These are phyloP conservation scores for Capitulum mitella DNA, from an alignment of 2,888 invertebrate species.

Conservation along the genomic window DNA sequence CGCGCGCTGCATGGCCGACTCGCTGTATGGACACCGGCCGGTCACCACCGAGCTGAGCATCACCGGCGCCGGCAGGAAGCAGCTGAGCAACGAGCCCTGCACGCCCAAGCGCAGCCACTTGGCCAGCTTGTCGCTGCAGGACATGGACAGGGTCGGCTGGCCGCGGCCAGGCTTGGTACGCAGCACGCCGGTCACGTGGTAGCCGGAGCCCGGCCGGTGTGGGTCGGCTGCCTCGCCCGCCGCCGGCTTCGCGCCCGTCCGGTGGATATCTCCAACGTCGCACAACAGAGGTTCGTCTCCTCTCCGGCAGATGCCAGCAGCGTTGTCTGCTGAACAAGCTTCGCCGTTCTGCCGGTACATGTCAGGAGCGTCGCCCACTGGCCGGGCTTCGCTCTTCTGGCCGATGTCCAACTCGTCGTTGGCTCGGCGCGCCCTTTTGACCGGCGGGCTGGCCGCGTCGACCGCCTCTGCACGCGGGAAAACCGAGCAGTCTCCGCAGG, in stretches of 20 bases:
- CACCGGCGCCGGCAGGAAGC: constrained; percentile 59
- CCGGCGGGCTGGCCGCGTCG: neutral
- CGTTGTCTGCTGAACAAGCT: neutral
- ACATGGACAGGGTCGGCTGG: constrained; percentile 76
- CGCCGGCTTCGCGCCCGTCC: constrained; percentile 87
- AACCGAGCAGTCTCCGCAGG: constrained; percentile 91
- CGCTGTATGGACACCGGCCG: constrained; percentile 58
- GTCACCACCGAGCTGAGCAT: constrained; percentile 63
- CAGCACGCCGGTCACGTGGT: constrained; percentile 61
- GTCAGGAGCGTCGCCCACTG: neutral
- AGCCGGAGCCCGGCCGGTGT: constrained; percentile 52
- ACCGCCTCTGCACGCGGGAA: constrained; percentile 46
- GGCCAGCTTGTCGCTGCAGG: constrained; percentile 89
- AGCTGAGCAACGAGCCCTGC: constrained; percentile 68
- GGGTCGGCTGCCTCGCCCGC: constrained; percentile 52
- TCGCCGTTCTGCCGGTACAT: neutral
- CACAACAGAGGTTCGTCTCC: neutral
- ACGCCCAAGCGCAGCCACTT: constrained; percentile 79
- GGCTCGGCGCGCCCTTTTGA: neutral
- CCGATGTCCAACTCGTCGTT: neutral
- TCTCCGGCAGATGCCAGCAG: neutral
- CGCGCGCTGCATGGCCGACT: constrained; percentile 54
- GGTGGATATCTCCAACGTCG: constrained; percentile 47
- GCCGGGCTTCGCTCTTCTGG: neutral
- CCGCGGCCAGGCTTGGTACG: constrained; percentile 88